phyloP scores from a whole-genome alignment of 2,113 vertebrate genomes.

The Rostratula benghalensis region DNA sequence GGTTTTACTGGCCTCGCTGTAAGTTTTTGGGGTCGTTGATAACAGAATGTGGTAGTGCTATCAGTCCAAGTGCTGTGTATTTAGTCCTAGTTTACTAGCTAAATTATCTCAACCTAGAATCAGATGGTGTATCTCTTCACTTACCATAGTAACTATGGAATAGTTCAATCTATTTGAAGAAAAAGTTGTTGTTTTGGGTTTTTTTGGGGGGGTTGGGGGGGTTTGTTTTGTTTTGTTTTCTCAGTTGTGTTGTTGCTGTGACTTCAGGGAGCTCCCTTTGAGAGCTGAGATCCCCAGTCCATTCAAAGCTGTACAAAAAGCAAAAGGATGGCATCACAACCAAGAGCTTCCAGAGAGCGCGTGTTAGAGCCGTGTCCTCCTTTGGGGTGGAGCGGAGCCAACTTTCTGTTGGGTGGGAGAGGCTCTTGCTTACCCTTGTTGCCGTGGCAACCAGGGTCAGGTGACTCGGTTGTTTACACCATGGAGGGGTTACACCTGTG shows the following conservation, averaged over 20 bases:
- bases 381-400: no score
- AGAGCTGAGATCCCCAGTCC: background rate
- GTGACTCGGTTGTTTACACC: no score
- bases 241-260: background rate
- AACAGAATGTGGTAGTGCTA: background rate
- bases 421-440: no score
- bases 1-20: background rate
- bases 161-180: background rate
- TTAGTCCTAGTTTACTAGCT: background rate
- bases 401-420: no score
- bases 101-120: background rate
- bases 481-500: no score
- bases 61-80: background rate
- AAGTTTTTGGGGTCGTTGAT: background rate
- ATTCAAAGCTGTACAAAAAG: background rate
- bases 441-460: no score
- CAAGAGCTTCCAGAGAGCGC: background rate
- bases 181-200: background rate
- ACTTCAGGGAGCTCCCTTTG: background rate
- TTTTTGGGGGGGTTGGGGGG: background rate
- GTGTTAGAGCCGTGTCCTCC: background rate
- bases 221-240: no score
- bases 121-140: background rate
- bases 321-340: background rate
- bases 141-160: background rate